Evolutionary conservation across 1,140 invertebrate genomes (phyloP).

Genomic region (Drosophila sproati): DNA sequence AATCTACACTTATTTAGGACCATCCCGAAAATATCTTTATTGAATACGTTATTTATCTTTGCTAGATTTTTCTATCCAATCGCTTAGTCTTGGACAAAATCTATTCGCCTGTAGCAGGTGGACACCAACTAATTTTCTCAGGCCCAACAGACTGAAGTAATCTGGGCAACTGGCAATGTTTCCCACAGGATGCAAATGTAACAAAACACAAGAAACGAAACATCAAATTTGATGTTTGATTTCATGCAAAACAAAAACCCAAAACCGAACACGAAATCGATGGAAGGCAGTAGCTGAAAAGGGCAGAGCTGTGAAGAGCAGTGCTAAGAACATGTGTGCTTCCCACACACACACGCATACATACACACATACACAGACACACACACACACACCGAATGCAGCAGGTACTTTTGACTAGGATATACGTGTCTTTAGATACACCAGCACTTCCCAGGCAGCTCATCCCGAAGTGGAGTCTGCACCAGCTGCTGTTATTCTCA

Average conservation of each 20-base stretch:
- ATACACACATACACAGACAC: constrained; percentile 2
- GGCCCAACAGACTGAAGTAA: neutral
- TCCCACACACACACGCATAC: constrained; percentile 42
- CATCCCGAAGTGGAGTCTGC: neutral
- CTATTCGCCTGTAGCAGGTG: constrained; percentile 15
- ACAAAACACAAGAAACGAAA: constrained; percentile 38
- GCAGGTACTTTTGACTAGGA: constrained; percentile 47
- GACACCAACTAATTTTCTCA: constrained; percentile 12
- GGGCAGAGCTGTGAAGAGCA: neutral
- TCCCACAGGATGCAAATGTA: constrained; percentile 61
- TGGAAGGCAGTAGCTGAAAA: neutral
- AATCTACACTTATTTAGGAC: too few relatives aligned
- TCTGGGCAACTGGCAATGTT: constrained; percentile 14
- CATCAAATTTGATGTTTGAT: constrained; percentile 34
- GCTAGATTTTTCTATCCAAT: neutral
- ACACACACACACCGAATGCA: neutral
- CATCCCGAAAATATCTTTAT: too few relatives aligned
- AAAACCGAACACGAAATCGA: constrained; percentile 9
- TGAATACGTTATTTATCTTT: too few relatives aligned
- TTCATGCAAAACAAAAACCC: constrained; percentile 38
- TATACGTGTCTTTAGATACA: constrained; percentile 1
- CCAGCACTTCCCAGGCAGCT: constrained; percentile 25
- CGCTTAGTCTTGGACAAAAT: neutral
- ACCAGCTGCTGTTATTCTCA: constrained; percentile 26
- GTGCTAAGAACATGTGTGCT: constrained; percentile 41